phyloP scores from a whole-genome alignment of 2,113 vertebrate species.

The Maccullochella peelii region DNA sequence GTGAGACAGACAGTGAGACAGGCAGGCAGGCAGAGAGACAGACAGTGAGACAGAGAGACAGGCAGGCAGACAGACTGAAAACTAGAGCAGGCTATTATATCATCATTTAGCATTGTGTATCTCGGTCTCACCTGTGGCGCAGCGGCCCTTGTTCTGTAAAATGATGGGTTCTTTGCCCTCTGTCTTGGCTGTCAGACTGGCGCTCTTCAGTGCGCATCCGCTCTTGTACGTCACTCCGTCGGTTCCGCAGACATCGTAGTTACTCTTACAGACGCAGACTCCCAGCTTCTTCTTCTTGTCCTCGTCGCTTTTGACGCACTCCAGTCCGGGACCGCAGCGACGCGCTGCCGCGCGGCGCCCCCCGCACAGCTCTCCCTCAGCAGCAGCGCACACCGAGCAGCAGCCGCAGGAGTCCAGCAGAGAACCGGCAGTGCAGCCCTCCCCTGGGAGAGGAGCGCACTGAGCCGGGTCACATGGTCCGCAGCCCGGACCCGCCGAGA shows the following conservation, averaged over 20 bases:
- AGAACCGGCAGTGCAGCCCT: conserved; percentile 82
- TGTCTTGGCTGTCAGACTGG: conserved; percentile 83
- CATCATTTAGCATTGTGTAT: not conserved
- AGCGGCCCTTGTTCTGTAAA: conserved; percentile 90
- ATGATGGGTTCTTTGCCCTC: conserved; percentile 77
- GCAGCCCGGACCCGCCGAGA: conserved; percentile 66
- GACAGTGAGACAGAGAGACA: no score
- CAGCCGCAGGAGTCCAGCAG: conserved; percentile 86
- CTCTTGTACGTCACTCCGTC: conserved; percentile 88
- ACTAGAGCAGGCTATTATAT: no score
- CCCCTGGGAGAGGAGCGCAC: conserved; percentile 83
- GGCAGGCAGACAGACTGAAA: no score
- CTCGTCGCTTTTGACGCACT: conserved; percentile 82
- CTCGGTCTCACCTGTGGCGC: conserved; percentile 87
- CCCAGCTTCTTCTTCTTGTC: conserved; percentile 80
- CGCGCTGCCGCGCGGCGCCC: conserved; percentile 71
- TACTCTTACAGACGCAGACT: conserved; percentile 88
- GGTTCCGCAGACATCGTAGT: conserved; percentile 91
- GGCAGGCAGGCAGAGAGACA: no score
- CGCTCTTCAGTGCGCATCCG: conserved; percentile 88
- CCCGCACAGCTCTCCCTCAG: conserved; percentile 85
- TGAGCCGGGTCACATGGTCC: conserved; percentile 79
- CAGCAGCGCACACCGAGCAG: conserved; percentile 87
- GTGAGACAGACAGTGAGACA: no score
- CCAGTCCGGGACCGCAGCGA: conserved; percentile 86